Base-by-base conservation (phyloP, 2,888 invertebrate genomes). In the Cerastis rubricosa region DNA sequence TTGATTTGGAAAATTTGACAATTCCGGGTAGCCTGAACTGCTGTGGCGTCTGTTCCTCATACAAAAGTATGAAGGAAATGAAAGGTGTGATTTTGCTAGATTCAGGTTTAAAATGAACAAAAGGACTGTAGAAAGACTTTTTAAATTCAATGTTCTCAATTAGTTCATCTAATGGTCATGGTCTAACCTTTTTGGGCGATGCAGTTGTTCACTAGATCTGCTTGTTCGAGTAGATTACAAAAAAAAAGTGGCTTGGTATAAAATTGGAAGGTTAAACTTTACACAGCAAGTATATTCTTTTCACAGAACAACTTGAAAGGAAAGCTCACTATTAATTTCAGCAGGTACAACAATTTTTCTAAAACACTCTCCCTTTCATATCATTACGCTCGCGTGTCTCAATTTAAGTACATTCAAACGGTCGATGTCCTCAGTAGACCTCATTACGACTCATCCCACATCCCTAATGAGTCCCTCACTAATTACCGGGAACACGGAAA, bases 401-500 rank as follows among this genome's bases (percentile, higher is more conserved):
- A 70, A 80, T 74, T 71, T 76, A 64, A 43, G 64, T 64, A 64
- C 72, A 81, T 68, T 49, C 59, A 76, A 72, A 81, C 78, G 78
- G 80, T 78, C 70, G 78, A 88, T 87, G 87, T 83, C 87, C 87
- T 85, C 86, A 84, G 85, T 83, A 87, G 88, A 87, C 88, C 92
- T 94, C 94, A 93, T 95, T 93, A 94, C 84, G 86, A 80, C 86
- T 87, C 92, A 87, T 91, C 92, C 91, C 92, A 93, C 91, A 92
- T 94, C 91, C 90, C 88, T 93, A 94, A 94, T 94, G 93, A 93
- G 90, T 86, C 89, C 89, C 93, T 89, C 91, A 90, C 91, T 96
- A 96, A 96, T 96, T 96, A 96, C 95, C 76, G 83, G 81, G 87
- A 93, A 93, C 96, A 96, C 96, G 96, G 96, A 96, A 96, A 96